These are phyloP conservation scores for Oreotragus oreotragus DNA, from an alignment of 2,113 vertebrate genomes.

Conservation along the genomic window DNA sequence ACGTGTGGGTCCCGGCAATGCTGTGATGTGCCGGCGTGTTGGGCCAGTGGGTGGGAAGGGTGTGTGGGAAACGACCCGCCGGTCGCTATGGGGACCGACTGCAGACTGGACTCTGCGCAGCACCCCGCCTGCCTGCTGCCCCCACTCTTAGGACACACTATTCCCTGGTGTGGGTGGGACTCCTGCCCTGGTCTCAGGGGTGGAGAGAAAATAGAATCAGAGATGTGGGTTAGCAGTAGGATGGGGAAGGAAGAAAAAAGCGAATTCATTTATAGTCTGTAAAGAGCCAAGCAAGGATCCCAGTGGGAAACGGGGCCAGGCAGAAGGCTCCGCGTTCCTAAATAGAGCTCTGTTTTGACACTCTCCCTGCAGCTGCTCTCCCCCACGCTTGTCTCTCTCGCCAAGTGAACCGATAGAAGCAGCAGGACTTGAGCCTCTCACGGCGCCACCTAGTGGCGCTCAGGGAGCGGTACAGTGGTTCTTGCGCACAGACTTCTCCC, in stretches of 20 bases:
- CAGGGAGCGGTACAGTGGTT: not conserved
- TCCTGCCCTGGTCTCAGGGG: not conserved
- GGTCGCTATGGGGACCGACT: not conserved
- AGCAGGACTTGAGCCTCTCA: not conserved
- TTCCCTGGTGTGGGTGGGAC: not conserved
- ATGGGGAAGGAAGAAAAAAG: conserved; percentile 35
- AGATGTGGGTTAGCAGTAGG: conserved; percentile 65
- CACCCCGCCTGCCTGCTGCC: not conserved
- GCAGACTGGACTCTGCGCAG: no score
- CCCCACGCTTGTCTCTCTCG: conserved; percentile 17
- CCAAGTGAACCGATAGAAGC: not conserved
- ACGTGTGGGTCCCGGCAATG: rapidly evolving
- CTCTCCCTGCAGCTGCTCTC: conserved; percentile 23
- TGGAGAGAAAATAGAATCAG: conserved; percentile 62
- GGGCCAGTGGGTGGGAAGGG: not conserved
- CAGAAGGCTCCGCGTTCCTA: conserved; percentile 51
- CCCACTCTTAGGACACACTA: not conserved
- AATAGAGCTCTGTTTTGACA: conserved; percentile 70
- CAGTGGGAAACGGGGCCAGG: conserved; percentile 60
- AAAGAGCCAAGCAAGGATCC: conserved; percentile 41
- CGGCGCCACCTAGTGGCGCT: conserved; percentile 52
- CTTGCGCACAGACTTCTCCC: rapidly evolving
- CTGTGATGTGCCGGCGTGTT: not conserved
- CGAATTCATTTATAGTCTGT: conserved; percentile 41
- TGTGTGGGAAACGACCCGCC: not conserved